Evolutionary conservation across 2,888 invertebrate species (phyloP).

Genomic region (Aphelenchoides bicaudatus): DNA sequence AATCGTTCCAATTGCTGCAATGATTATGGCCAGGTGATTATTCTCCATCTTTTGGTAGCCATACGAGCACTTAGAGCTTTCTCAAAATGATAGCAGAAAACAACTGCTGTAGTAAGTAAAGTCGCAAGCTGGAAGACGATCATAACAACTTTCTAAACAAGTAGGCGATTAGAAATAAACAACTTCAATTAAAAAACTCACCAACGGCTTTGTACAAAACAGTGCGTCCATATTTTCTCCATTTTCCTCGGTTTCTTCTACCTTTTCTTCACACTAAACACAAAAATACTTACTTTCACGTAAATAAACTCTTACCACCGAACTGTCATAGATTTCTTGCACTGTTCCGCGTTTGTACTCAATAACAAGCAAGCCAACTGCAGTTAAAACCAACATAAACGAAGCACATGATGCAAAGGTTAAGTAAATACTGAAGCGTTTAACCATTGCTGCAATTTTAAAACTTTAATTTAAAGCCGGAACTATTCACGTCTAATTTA

Average conservation of each 20-base stretch:
- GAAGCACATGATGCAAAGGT: constrained; percentile 7
- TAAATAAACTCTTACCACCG: neutral
- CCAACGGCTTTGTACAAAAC: too few relatives aligned
- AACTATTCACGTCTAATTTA: too few relatives aligned
- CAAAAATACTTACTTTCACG: too few relatives aligned
- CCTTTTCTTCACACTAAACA: too few relatives aligned
- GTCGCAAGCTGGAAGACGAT: constrained; percentile 8
- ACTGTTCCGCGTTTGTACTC: constrained; percentile 11
- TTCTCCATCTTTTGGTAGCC: constrained; percentile 18
- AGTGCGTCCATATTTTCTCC: too few relatives aligned
- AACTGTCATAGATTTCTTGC: constrained; percentile 1
- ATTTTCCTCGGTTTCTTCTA: too few relatives aligned
- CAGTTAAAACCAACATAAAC: constrained; percentile 8
- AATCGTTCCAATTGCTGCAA: constrained; percentile 6
- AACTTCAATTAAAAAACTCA: constrained; percentile 3
- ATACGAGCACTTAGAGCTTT: constrained; percentile 5
- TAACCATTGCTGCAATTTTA: too few relatives aligned
- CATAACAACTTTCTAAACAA: neutral
- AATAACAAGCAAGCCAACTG: constrained; percentile 5
- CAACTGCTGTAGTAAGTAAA: constrained; percentile 3
- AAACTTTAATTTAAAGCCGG: too few relatives aligned
- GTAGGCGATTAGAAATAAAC: neutral
- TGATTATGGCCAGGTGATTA: constrained; percentile 17
- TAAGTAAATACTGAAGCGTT: constrained; percentile 8
- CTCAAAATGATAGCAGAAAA: constrained; percentile 9